Evolutionary conservation across 2,113 vertebrate genomes (phyloP).

Genomic region (Hemichromis elongatus): DNA sequence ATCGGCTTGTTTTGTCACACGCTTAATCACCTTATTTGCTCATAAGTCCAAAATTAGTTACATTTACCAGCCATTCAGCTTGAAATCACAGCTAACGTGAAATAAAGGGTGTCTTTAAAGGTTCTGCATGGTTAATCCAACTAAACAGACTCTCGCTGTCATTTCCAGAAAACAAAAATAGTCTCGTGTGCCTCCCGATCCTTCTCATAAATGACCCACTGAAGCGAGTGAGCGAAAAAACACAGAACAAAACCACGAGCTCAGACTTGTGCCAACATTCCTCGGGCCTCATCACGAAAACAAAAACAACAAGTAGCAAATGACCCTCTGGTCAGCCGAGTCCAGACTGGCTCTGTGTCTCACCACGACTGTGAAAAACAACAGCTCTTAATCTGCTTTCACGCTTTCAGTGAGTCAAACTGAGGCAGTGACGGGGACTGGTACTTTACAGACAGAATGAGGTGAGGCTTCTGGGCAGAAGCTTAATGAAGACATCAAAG

Average conservation of each 20-base stretch:
- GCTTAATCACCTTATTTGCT: neutral
- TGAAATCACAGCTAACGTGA: neutral
- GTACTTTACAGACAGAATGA: slow-evolving; percentile 62
- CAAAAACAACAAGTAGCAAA: slow-evolving; percentile 60
- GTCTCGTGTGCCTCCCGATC: neutral
- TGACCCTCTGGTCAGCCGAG: slow-evolving; percentile 61
- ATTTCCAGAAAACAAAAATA: neutral
- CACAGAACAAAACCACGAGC: slow-evolving; percentile 24
- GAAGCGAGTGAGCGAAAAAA: neutral
- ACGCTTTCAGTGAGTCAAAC: slow-evolving; percentile 64
- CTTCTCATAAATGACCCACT: slow-evolving; percentile 33
- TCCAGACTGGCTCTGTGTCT: slow-evolving; percentile 57
- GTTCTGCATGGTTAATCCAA: neutral
- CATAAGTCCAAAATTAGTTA: neutral
- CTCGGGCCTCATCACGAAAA: slow-evolving; percentile 47
- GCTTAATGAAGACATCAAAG: slow-evolving; percentile 61
- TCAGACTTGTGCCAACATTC: slow-evolving; percentile 60
- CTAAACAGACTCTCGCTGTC: slow-evolving; percentile 2
- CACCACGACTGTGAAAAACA: slow-evolving; percentile 62
- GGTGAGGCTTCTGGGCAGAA: slow-evolving; percentile 59
- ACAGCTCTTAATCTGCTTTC: slow-evolving; percentile 71
- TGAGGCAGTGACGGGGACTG: slow-evolving; percentile 58
- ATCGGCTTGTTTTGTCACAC: neutral
- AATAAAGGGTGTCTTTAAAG: neutral
- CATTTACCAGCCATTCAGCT: neutral